Evolutionary conservation across 2,888 invertebrate genomes (phyloP).

Genomic region (Dicyrtoma fusca): DNA sequence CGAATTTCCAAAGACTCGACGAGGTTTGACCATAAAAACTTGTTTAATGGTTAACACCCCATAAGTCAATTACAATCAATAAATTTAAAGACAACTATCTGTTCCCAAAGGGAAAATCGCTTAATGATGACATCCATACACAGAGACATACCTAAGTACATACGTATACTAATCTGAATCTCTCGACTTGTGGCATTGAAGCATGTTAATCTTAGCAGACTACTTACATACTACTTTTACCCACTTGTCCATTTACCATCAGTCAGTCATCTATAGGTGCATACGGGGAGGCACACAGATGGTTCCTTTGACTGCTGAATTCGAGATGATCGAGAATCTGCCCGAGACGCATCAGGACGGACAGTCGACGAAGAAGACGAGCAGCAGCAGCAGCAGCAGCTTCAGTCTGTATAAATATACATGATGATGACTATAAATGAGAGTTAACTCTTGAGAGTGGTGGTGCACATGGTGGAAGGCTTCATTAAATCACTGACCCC

Average conservation of each 20-base stretch:
- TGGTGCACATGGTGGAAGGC: constrained; percentile 18
- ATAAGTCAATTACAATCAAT: constrained; percentile 37
- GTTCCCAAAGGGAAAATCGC: constrained; percentile 27
- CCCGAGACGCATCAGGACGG: no score
- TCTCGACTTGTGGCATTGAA: background rate
- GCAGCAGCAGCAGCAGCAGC: no score
- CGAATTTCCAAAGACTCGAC: constrained; percentile 16
- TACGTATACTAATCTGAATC: background rate
- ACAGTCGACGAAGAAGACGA: no score
- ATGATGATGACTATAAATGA: background rate
- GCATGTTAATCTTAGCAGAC: background rate
- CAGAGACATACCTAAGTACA: background rate
- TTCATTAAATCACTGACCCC: constrained; percentile 36
- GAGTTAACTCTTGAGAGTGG: background rate
- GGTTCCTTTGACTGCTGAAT: no score
- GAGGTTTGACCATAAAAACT: constrained; percentile 31
- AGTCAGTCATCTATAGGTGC: no score
- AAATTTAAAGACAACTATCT: constrained; percentile 36
- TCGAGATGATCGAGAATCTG: no score
- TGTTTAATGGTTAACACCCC: constrained; percentile 28
- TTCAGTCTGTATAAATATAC: no score
- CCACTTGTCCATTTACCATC: no score
- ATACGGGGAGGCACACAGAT: no score
- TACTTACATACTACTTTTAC: background rate
- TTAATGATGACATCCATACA: constrained; percentile 1